These are phyloP conservation scores for Clitarchus hookeri DNA, from an alignment of 2,888 invertebrate species.

Conservation along the genomic window DNA sequence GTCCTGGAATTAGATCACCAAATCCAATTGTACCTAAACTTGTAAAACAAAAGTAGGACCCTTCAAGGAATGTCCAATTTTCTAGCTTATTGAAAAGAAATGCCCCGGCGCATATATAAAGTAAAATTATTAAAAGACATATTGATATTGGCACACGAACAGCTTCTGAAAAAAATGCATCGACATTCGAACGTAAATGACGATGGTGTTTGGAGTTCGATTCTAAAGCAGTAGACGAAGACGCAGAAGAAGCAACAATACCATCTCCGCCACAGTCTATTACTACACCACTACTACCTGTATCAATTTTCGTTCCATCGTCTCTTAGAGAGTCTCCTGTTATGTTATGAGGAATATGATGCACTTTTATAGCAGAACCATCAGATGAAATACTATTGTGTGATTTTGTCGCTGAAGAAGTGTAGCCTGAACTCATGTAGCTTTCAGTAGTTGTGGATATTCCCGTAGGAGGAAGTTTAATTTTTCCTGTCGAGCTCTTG, in stretches of 20 bases:
- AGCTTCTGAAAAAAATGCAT: slow-evolving; percentile 58
- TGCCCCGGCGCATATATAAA: slow-evolving; percentile 88
- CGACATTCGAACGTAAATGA: slow-evolving; percentile 53
- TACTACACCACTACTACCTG: slow-evolving; percentile 52
- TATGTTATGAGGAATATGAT: slow-evolving; percentile 30
- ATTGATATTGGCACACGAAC: slow-evolving; percentile 86
- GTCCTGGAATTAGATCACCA: slow-evolving; percentile 75
- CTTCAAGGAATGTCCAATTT: slow-evolving; percentile 88
- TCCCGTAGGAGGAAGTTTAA: slow-evolving; percentile 36
- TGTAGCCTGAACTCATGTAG: slow-evolving; percentile 34
- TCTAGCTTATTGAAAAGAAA: slow-evolving; percentile 89
- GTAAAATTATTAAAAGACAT: slow-evolving; percentile 81
- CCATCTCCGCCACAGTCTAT: slow-evolving; percentile 53
- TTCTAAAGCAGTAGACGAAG: slow-evolving; percentile 27
- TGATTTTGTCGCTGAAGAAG: slow-evolving; percentile 31
- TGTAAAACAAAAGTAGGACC: slow-evolving; percentile 66
- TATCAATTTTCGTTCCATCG: slow-evolving; percentile 44
- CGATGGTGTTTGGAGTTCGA: slow-evolving; percentile 49
- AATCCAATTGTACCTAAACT: slow-evolving; percentile 78
- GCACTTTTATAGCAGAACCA: slow-evolving; percentile 32
- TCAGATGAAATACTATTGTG: slow-evolving; percentile 39
- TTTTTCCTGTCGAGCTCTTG: slow-evolving; percentile 27
- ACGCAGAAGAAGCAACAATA: slow-evolving; percentile 47
- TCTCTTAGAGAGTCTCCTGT: slow-evolving; percentile 37
- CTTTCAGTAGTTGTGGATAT: slow-evolving; percentile 28